Evolutionary conservation across 2,888 invertebrate species (phyloP), one percentile per base, ranked within the genome.

Genomic region (Ophion obscuratus): DNA sequence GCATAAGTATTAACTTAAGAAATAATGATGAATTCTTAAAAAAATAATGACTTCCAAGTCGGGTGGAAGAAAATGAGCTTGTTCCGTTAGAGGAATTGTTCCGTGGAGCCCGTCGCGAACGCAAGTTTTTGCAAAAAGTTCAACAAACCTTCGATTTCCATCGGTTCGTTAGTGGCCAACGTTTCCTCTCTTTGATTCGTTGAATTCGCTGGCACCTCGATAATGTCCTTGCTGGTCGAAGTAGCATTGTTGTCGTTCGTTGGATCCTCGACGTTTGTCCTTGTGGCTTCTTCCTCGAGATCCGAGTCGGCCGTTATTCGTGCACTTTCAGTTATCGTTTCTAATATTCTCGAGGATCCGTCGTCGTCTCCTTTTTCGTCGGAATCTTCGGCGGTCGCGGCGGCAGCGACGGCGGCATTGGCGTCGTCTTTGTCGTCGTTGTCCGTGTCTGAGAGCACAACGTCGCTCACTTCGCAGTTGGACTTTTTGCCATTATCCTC

Each of bases 61-160:
- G 6, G 40, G 40, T 40, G 40, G 40, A 40, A 40, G 1, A 40
- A 9, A 40, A 40, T 5, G 24, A 62, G 10, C 10, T 2, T 24
- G 3, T 62, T 24, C 6, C n/a, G 11, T 78, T 67, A 79, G 31
- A 68, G 61, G 68, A 47, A 67, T 61, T 61, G 47, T 78, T 73
- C 31, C 59, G 59, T 36, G 24, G 27, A 2, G 9, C 62, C 14
- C 11, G 64, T 66, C 20, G 59, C 40, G n/a, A 68, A 73, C 75
- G 80, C 44, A 7, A 61, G 14, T 76, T 77, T 24, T 17, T 76
- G 61, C 78, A 71, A 68, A 64, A 78, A 76, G 70, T 68, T 80
- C 31, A 74, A 83, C 82, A 82, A 85, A 82, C 81, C 87, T 84
- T 81, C 81, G 64, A 82, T 76, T 73, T 47, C 61, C 66, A 62